Conservation (phyloP, 1,140 invertebrate genomes). For the Laodelphax striatellus region DNA sequence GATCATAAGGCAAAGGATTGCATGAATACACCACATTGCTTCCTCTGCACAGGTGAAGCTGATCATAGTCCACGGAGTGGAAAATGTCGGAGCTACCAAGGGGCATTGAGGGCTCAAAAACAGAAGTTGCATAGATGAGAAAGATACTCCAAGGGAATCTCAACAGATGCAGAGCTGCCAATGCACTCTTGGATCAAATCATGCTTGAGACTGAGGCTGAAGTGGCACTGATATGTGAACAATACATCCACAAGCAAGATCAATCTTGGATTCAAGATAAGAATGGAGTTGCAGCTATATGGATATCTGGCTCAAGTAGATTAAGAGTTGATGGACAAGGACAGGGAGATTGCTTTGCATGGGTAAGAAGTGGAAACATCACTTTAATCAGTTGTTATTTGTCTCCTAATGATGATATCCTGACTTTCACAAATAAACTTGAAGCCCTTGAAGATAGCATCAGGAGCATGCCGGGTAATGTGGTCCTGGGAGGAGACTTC, state of each 20-base stretch:
- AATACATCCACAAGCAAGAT: not conserved
- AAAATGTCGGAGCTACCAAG: too few relatives aligned
- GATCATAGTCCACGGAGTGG: too few relatives aligned
- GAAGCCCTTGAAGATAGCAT: not conserved
- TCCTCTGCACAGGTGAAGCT: too few relatives aligned
- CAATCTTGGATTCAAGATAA: slow-evolving; percentile 10
- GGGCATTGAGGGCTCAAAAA: too few relatives aligned
- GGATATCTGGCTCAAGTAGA: not conserved
- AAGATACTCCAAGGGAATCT: too few relatives aligned
- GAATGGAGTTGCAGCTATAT: not conserved
- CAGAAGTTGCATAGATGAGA: too few relatives aligned
- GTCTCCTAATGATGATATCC: slow-evolving; percentile 13
- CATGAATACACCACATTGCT: too few relatives aligned
- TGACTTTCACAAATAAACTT: not conserved
- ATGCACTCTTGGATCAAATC: too few relatives aligned
- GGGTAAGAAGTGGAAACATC: slow-evolving; percentile 5
- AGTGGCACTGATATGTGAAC: not conserved
- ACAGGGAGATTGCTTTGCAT: slow-evolving; percentile 13
- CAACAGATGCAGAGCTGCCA: too few relatives aligned
- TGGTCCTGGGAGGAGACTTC: not conserved
- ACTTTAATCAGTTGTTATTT: slow-evolving; percentile 20
- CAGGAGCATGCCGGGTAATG: too few relatives aligned
- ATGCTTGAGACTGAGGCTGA: not conserved
- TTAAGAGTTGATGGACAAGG: not conserved
- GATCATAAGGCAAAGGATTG: too few relatives aligned